phyloP scores from a whole-genome alignment of 2,113 vertebrate genomes.

The Hyla sarda region DNA sequence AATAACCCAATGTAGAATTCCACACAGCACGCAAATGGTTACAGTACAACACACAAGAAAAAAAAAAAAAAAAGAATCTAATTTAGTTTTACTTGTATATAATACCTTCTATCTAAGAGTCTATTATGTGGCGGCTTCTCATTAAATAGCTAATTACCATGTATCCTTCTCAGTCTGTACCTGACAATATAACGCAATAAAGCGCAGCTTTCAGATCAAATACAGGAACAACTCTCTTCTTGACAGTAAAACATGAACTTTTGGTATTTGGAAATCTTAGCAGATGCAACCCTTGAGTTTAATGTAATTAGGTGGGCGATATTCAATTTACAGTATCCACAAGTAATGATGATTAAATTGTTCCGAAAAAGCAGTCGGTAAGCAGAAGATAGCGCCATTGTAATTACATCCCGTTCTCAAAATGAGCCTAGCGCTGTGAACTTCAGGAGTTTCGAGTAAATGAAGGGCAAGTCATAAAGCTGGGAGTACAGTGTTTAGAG shows the following conservation, averaged over 20 bases:
- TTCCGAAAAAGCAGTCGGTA: constrained; percentile 82
- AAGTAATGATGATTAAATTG: constrained; percentile 85
- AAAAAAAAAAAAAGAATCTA: constrained; percentile 33
- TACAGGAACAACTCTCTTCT: constrained; percentile 76
- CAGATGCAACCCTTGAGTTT: constrained; percentile 76
- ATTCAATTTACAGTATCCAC: constrained; percentile 87
- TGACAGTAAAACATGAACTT: constrained; percentile 79
- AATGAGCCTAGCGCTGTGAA: constrained; percentile 77
- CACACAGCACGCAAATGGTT: background rate
- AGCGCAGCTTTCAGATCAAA: constrained; percentile 71
- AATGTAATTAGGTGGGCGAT: constrained; percentile 82
- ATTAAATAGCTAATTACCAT: constrained; percentile 80
- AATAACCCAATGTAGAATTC: background rate
- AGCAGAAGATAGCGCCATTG: constrained; percentile 82
- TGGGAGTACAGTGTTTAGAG: constrained; percentile 71
- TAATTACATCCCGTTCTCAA: constrained; percentile 80
- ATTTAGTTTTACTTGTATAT: constrained; percentile 52
- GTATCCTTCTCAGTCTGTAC: constrained; percentile 75
- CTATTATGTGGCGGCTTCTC: constrained; percentile 75
- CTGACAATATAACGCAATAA: constrained; percentile 72
- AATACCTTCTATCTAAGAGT: constrained; percentile 66
- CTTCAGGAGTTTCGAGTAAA: constrained; percentile 79
- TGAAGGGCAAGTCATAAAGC: constrained; percentile 81
- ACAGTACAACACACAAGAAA: background rate
- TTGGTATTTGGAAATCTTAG: constrained; percentile 77